Percentiles rank a stretch among this genome's conserved stretches.
These are phyloP conservation scores for Tholera decimalis DNA, from an alignment of 2,888 invertebrate species.

Conservation along the genomic window DNA sequence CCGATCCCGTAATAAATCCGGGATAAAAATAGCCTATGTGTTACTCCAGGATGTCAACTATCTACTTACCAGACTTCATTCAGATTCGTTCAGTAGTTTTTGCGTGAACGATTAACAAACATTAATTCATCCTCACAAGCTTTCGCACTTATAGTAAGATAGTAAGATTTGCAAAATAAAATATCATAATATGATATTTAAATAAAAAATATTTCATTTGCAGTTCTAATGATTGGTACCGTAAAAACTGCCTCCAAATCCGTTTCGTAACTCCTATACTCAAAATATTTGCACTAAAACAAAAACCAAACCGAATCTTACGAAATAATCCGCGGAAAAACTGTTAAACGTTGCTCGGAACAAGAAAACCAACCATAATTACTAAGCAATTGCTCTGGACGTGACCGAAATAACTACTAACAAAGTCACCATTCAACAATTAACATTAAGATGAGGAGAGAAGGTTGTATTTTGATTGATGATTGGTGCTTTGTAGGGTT, in stretches of 20 bases:
- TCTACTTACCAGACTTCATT: no score
- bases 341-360: slow-evolving; percentile 56
- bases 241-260: neutral
- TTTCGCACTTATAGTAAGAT: no score
- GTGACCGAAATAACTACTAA: slow-evolving; percentile 1
- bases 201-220: no score
- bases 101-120: no score
- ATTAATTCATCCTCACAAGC: no score
- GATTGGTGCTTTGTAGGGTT: neutral
- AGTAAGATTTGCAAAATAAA: no score
- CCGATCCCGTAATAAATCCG: no score
- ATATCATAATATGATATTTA: no score
- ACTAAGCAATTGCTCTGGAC: slow-evolving; percentile 44
- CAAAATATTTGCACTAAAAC: slow-evolving; percentile 59
- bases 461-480: neutral
- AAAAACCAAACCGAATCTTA: slow-evolving; percentile 58
- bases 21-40: no score
- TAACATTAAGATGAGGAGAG: neutral
- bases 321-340: slow-evolving; percentile 65
- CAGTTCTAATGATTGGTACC: no score
- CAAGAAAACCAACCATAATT: slow-evolving; percentile 63
- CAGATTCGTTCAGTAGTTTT: no score
- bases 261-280: slow-evolving; percentile 29
- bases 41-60: no score
- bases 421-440: slow-evolving; percentile 4